These are phyloP conservation scores for Apomyelois bistriatella DNA, from an alignment of 2,888 invertebrate species.

Conservation along the genomic window DNA sequence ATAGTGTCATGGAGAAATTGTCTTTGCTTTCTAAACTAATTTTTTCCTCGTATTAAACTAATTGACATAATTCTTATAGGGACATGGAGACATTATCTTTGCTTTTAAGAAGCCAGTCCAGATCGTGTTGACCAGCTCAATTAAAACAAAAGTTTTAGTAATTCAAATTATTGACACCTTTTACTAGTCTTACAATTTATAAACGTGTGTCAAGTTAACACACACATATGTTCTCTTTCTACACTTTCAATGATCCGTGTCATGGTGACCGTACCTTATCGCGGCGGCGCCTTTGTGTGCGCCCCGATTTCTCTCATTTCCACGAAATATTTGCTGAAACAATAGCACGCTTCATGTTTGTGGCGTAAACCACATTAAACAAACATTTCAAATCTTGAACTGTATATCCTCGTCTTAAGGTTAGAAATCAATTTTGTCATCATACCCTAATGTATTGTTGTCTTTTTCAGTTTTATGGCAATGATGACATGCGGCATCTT, in stretches of 20 bases:
- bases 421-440: not conserved
- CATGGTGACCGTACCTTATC: constrained; percentile 46
- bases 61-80: no score
- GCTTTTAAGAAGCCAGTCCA: no score
- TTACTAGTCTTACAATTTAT: no score
- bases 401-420: not conserved
- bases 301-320: constrained; percentile 70
- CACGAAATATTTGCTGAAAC: constrained; percentile 75
- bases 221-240: not conserved
- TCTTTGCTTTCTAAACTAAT: no score
- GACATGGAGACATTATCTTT: no score
- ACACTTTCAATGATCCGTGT: not conserved
- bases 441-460: not conserved
- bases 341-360: constrained; percentile 65
- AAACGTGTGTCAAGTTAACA: no score
- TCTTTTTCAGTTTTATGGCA: constrained; percentile 34
- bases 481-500: constrained; percentile 65
- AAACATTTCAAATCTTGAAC: not conserved
- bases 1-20: no score
- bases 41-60: no score
- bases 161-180: no score
- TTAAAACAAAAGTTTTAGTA: no score
- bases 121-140: no score
- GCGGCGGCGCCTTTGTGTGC: constrained; percentile 51
- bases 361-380: constrained; percentile 39